Base-by-base conservation (phyloP, 2,888 invertebrate genomes). In the Chromoteleia sp. region DNA sequence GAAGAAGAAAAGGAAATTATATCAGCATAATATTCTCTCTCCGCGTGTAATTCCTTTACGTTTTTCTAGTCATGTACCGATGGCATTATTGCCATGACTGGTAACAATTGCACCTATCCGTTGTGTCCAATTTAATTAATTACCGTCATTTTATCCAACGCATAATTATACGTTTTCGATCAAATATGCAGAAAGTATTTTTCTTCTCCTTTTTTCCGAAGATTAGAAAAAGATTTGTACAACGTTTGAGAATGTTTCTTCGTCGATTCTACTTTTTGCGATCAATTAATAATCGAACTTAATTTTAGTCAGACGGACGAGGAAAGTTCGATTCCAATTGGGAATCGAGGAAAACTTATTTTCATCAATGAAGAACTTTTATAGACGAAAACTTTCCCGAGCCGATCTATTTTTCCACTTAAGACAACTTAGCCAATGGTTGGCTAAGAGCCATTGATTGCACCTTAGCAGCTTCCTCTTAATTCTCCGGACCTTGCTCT, bases 401-500 rank as follows among this genome's bases (percentile, higher is more conserved):
- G 83, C 83, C 84, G 89, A 86, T 90, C 91, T 90, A 90, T 90
- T 90, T 90, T 90, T 88, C 88, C 85, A 85, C 86, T 84, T 83
- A 84, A 89, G 89, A 88, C 87, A 87, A 88, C 86, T 90, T 88
- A 87, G 89, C 88, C 87, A 87, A 88, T 84, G 85, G 79, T 89
- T 91, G 91, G 91, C 91, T 83, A 80, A 82, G 84, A 86, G 90
- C 91, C 91, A 91, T 84, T 87, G 87, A 89, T 90, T 91, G 90
- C 90, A 90, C 89, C 87, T 91, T 89, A 90, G 89, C 89, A 88
- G 88, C 87, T 87, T 90, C 91, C 90, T 91, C 91, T 90, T 90
- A 90, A 91, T 90, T 91, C 88, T 86, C 86, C 87, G 90, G 89
- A 91, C 91, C 91, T 91, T 91, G 91, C 91, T 91, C 91, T 88